Conservation (phyloP, 2,797 vertebrate species). For the Falco biarmicus region DNA sequence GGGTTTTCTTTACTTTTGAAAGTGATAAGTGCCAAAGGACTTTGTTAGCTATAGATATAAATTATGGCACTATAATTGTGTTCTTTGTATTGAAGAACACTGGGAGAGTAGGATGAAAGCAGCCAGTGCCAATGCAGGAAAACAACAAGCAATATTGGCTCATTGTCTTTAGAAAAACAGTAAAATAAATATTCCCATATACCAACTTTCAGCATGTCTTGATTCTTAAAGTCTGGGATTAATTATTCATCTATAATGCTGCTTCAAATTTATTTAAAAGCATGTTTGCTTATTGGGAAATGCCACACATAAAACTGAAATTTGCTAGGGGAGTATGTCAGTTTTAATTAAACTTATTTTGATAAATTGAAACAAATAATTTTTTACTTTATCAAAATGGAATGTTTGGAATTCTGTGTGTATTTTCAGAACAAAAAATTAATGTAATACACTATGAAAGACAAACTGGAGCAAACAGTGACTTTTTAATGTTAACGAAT, state of each 20-base stretch:
- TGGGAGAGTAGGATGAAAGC: neutral
- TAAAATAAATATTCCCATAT: neutral
- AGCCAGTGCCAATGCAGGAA: neutral
- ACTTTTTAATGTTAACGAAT: neutral
- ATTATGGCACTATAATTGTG: neutral
- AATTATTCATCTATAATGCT: neutral
- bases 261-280: neutral
- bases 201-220: neutral
- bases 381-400: neutral
- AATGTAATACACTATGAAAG: neutral
- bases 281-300: neutral
- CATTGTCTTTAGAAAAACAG: neutral
- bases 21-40: neutral
- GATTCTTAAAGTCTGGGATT: neutral
- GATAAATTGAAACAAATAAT: neutral
- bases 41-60: neutral
- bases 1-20: neutral
- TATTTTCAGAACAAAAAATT: neutral
- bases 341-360: neutral
- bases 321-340: neutral
- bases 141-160: neutral
- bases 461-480: neutral
- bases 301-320: neutral
- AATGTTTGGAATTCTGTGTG: neutral
- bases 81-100: neutral